Percentiles rank a stretch among this genome's conserved stretches.
Conservation (phyloP, 2,888 invertebrate genomes). For the Merodon equestris region DNA sequence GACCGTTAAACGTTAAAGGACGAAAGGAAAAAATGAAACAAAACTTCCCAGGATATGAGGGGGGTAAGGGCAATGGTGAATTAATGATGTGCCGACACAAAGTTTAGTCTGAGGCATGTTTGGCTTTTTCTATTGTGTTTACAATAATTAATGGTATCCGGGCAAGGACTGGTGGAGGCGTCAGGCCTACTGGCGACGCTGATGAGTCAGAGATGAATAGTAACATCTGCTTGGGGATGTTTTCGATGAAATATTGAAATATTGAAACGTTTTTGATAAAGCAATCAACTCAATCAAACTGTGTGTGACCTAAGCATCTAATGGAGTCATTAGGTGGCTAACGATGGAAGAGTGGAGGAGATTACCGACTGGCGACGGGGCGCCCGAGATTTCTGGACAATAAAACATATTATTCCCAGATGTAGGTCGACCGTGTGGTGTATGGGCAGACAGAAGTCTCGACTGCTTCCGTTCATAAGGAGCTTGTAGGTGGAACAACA, state of each 20-base stretch:
- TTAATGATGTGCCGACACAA: slow-evolving; percentile 62
- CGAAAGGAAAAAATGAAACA: neutral
- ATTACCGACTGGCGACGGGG: slow-evolving; percentile 32
- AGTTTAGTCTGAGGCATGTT: slow-evolving; percentile 42
- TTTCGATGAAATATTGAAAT: slow-evolving; percentile 58
- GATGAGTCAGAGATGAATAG: neutral
- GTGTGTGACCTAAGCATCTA: slow-evolving; percentile 26
- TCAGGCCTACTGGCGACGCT: neutral
- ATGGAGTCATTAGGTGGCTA: slow-evolving; percentile 56
- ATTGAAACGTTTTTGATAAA: slow-evolving; percentile 64
- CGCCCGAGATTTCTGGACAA: slow-evolving; percentile 52
- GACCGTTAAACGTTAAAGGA: slow-evolving; percentile 24
- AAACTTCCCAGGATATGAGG: neutral
- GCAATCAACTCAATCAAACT: slow-evolving; percentile 63
- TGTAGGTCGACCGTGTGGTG: neutral
- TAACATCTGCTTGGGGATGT: slow-evolving; percentile 40
- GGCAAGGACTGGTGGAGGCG: slow-evolving; percentile 11
- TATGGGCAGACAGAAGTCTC: slow-evolving; percentile 7
- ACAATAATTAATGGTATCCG: slow-evolving; percentile 61
- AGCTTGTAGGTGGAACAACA: slow-evolving; percentile 33
- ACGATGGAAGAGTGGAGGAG: neutral
- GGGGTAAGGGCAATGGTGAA: slow-evolving; percentile 17
- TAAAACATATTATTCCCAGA: slow-evolving; percentile 45
- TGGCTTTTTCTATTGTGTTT: slow-evolving; percentile 61
- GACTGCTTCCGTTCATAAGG: slow-evolving; percentile 49